Conservation (phyloP, 2,888 invertebrate genomes). For the Synergus gifuensis region DNA sequence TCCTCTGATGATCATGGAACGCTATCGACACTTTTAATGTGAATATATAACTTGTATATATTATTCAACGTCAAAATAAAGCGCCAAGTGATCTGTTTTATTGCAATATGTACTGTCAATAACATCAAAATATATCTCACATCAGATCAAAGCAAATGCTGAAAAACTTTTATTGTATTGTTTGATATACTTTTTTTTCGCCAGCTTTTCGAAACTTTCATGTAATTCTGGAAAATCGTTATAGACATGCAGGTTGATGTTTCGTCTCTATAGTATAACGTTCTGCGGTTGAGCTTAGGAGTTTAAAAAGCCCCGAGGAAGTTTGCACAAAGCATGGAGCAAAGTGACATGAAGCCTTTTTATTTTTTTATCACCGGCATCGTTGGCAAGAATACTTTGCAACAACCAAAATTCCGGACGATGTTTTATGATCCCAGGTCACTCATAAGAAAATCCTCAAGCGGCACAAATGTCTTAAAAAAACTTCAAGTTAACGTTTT, state of each 20-base stretch:
- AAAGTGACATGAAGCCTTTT: constrained; percentile 29
- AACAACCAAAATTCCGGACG: constrained; percentile 1
- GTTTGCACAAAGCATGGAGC: constrained; percentile 29
- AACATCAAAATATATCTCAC: not conserved
- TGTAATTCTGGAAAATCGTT: not conserved
- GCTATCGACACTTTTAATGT: not conserved
- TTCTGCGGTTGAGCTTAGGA: constrained; percentile 15
- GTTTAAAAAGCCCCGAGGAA: constrained; percentile 26
- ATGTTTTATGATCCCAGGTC: not conserved
- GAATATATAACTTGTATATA: not conserved
- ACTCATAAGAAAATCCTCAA: not conserved
- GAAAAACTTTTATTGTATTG: not conserved
- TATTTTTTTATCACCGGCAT: not conserved
- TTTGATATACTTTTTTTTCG: not conserved
- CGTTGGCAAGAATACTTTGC: constrained; percentile 9
- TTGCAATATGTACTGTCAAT: not conserved
- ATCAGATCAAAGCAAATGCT: not conserved
- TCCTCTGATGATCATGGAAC: not conserved
- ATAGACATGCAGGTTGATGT: not conserved
- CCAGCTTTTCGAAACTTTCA: not conserved
- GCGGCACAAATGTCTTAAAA: not conserved
- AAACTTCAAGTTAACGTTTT: not conserved
- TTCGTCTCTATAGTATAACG: constrained; percentile 3
- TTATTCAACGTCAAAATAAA: not conserved
- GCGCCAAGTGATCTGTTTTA: not conserved